phyloP scores from a whole-genome alignment of 1,140 invertebrate species.

The Andrena cerasifolii region DNA sequence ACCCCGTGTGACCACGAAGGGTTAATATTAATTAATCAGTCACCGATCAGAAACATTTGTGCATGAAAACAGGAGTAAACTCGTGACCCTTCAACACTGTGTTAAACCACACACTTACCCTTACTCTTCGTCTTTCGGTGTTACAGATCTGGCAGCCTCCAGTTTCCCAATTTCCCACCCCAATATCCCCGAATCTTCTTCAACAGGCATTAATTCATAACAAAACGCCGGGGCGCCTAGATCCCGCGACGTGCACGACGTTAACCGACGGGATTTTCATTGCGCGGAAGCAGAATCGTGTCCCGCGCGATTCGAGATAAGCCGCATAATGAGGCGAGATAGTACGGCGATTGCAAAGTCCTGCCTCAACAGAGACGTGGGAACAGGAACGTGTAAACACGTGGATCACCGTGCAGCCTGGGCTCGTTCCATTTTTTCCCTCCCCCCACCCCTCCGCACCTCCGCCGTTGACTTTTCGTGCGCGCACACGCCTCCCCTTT shows the following conservation, averaged over 20 bases:
- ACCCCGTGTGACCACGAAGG: too few relatives aligned
- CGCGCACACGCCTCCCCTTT: neutral
- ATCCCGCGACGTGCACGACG: neutral
- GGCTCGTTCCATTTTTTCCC: constrained; percentile 43
- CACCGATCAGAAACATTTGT: too few relatives aligned
- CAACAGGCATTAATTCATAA: constrained; percentile 8
- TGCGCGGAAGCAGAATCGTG: constrained; percentile 62
- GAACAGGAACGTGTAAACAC: constrained; percentile 69
- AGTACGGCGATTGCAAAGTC: constrained; percentile 58
- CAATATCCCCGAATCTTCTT: neutral
- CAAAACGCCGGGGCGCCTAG: neutral
- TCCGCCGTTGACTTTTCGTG: constrained; percentile 11
- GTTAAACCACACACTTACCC: too few relatives aligned
- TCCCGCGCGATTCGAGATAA: constrained; percentile 58
- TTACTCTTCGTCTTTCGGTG: too few relatives aligned
- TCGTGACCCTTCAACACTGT: too few relatives aligned
- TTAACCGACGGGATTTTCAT: constrained; percentile 40
- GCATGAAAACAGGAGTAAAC: too few relatives aligned
- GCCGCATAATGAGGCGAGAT: constrained; percentile 61
- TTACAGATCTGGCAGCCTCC: too few relatives aligned
- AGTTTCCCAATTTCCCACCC: too few relatives aligned
- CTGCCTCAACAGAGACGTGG: constrained; percentile 59
- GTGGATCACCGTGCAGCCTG: constrained; percentile 51
- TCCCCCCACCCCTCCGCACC: neutral
- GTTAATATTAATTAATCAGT: too few relatives aligned